Base-by-base conservation (phyloP, 2,888 invertebrate species). In the Hymenopus coronatus region DNA sequence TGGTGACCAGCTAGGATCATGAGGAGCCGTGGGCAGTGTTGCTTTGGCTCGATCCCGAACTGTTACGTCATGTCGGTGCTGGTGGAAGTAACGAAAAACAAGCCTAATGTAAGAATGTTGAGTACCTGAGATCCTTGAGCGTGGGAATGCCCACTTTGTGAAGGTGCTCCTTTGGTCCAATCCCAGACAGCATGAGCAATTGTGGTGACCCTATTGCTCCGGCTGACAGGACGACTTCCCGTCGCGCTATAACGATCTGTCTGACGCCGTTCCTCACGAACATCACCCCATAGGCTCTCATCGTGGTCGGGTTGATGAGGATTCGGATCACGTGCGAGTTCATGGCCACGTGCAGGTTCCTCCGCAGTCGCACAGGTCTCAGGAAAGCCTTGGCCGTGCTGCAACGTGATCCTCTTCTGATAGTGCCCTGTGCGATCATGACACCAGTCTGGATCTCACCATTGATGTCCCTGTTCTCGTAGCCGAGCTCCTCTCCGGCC, bases 171-270 rank as follows among this genome's bases (percentile, higher is more conserved):
- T 94, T 94, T 0, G 97, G 97, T 0, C 97, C 97, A 88, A 98
- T 94, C 0, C 98, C 98, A 0, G 98, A 98, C 0, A 99, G 93
- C 98, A 98, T 98, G 90, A 99, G 93, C 88, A 99, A 93, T 92
- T 99, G 98, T 0, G 99, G 98, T 20, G 97, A 96, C 92, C 98
- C 98, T 46, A 99, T 97, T 0, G 98, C 96, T 0, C 99, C 99
- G 0, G 98, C 98, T 20, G 98, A 96, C 82, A 99, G 92, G 86
- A 99, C 97, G 0, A 99, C 93, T 93, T 98, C 98, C 91, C 97
- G 97, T 88, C 95, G 95, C 0, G 98, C 98, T 90, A 95, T 94
- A 0, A 97, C 96, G 0, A 96, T 94, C 91, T 96, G 96, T 89
- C 95, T 95, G 81, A 95, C 94, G 4, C 97, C 97, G 91, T 96